Base-by-base conservation (phyloP, 2,888 invertebrate species). In the Lepidocyrtinus sp. region DNA sequence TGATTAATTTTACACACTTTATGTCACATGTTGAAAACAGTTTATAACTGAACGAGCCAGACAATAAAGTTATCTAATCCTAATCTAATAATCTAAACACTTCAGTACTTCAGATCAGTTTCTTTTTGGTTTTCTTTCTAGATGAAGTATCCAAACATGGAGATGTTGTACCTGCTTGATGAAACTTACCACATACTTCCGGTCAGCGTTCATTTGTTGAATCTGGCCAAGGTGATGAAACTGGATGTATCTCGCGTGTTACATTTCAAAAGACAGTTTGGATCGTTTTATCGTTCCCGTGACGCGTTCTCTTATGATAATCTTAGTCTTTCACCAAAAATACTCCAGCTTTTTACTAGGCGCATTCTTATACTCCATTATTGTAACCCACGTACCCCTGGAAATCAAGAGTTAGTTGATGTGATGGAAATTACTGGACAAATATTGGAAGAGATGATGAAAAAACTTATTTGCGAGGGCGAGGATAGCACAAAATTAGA, bases 151-250 rank as follows among this genome's bases (percentile, higher is more conserved):
- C 86, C 85, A 15, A 74, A 67, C 15, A 59, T 86, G 50, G 86
- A 86, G 64, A 45, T 86, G 21, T 62, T 86, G 2, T 85, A 83
- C 73, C 25, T 84, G 0, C 27, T 86, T 74, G 85, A 84, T 59
- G 45, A 9, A 0, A 55, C 77, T 45, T 85, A 84, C 45, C 46
- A 81, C 17, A 19, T 86, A 7, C 27, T 83, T 45, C 70, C 68
- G 7, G 21, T 83, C 7, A 82, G 64, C 2, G 68, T 73, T 1
- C 85, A 85, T 64, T 21, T 86, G 17, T 76, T 85, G 45, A 74
- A 73, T 85, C 85, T 64, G 84, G 83, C 74, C n/a, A 55, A 9
- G 19, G 3, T 55, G 3, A 24, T 36, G 27, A 22, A 65, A 25
- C 24, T 1, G 2, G 27, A 67, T 7, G 15, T 26, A n/a, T 62